Conservation (phyloP, 2,113 vertebrate genomes). For the Oncorhynchus keta region DNA sequence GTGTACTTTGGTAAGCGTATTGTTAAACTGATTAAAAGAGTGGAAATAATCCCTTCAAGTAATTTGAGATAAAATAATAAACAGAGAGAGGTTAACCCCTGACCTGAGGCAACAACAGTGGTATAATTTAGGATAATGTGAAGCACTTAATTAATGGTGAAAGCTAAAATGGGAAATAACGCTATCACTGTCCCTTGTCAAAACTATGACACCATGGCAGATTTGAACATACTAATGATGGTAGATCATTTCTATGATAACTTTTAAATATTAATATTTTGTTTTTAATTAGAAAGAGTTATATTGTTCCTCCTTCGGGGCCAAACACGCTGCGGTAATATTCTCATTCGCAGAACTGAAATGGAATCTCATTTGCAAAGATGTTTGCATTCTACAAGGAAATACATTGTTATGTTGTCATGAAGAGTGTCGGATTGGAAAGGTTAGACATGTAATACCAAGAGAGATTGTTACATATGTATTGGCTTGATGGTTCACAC, state of each 20-base stretch:
- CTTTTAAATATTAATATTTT: not conserved
- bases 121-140: not conserved
- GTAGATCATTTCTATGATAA: not conserved
- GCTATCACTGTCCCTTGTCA: not conserved
- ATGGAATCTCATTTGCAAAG: not conserved
- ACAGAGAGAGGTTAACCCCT: not conserved
- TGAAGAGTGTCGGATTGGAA: too few relatives aligned
- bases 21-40: not conserved
- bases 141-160: not conserved
- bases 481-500: too few relatives aligned
- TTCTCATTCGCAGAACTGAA: not conserved
- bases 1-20: not conserved
- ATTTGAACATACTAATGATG: not conserved
- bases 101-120: not conserved
- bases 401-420: not conserved
- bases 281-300: not conserved
- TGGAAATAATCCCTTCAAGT: not conserved
- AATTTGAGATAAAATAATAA: not conserved
- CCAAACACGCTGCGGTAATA: not conserved
- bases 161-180: not conserved
- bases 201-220: not conserved
- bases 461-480: not conserved
- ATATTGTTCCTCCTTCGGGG: not conserved
- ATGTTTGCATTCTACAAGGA: not conserved
- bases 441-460: not conserved